Conservation (phyloP, 2,113 vertebrate species). For the Physeter macrocephalus region DNA sequence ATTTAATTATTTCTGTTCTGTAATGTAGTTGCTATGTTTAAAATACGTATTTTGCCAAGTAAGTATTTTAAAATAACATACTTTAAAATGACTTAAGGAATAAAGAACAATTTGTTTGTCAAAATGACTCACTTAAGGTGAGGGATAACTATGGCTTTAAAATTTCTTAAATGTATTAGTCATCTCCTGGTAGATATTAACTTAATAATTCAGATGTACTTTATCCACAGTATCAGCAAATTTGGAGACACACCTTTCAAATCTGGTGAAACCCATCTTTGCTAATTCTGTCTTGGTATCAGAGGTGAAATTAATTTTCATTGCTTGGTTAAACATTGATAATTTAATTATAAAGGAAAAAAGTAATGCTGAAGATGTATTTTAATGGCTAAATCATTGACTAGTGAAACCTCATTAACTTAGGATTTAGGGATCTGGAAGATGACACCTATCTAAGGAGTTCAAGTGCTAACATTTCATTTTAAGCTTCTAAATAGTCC, state of each 20-base stretch:
- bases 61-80: slow-evolving; percentile 52
- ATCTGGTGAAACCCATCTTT: slow-evolving; percentile 20
- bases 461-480: background rate
- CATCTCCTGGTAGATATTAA: slow-evolving; percentile 23
- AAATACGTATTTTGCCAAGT: slow-evolving; percentile 56
- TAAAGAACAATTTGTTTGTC: slow-evolving; percentile 55
- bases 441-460: background rate
- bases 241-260: slow-evolving; percentile 20
- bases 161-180: slow-evolving; percentile 48
- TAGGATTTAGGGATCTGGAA: background rate
- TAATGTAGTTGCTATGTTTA: slow-evolving; percentile 63
- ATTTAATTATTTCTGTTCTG: slow-evolving; percentile 6
- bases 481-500: background rate
- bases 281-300: background rate
- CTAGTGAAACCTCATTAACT: background rate
- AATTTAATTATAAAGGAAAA: background rate
- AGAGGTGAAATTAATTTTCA: slow-evolving; percentile 19
- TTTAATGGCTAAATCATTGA: background rate
- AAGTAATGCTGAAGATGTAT: background rate
- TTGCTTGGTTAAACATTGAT: slow-evolving; percentile 3
- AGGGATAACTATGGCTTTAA: slow-evolving; percentile 49
- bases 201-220: slow-evolving; percentile 36
- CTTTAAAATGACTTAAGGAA: slow-evolving; percentile 42
- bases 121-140: slow-evolving; percentile 57
- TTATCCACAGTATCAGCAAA: background rate